phyloP scores from a whole-genome alignment of 30 jellyfish, hydroid and myxozoan species.

The Aurelia sp. region DNA sequence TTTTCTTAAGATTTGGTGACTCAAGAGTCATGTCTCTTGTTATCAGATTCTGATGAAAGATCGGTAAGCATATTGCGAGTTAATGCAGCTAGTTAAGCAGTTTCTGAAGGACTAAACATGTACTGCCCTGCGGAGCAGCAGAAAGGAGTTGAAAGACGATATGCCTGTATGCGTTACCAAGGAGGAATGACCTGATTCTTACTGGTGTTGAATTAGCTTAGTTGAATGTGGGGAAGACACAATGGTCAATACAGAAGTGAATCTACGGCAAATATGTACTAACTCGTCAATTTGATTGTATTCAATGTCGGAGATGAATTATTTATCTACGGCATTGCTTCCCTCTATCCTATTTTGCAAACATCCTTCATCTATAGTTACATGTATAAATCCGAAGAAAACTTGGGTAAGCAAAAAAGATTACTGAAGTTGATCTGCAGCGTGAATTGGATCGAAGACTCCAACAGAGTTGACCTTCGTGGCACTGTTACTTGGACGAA shows the following conservation, averaged over 20 bases:
- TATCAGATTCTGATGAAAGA: too few relatives aligned
- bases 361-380: not conserved
- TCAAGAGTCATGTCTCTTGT: too few relatives aligned
- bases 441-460: too few relatives aligned
- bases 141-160: too few relatives aligned
- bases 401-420: not conserved
- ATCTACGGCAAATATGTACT: slow-evolving; percentile 25
- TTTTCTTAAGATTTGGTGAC: too few relatives aligned
- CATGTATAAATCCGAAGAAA: not conserved
- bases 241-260: slow-evolving; percentile 8
- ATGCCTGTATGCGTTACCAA: slow-evolving; percentile 1
- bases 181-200: slow-evolving; percentile 32
- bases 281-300: not conserved
- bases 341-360: not conserved
- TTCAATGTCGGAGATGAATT: slow-evolving; percentile 1
- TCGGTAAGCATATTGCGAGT: too few relatives aligned
- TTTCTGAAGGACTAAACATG: too few relatives aligned
- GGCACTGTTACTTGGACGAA: not conserved
- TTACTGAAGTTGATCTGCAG: too few relatives aligned
- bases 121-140: too few relatives aligned
- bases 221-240: slow-evolving; percentile 60
- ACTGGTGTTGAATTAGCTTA: slow-evolving; percentile 61
- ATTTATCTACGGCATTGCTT: slow-evolving; percentile 6
- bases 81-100: too few relatives aligned
- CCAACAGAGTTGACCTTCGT: too few relatives aligned